phyloP scores from a whole-genome alignment of 2,797 vertebrate genomes.

The Pseudotriccus pelzelni region DNA sequence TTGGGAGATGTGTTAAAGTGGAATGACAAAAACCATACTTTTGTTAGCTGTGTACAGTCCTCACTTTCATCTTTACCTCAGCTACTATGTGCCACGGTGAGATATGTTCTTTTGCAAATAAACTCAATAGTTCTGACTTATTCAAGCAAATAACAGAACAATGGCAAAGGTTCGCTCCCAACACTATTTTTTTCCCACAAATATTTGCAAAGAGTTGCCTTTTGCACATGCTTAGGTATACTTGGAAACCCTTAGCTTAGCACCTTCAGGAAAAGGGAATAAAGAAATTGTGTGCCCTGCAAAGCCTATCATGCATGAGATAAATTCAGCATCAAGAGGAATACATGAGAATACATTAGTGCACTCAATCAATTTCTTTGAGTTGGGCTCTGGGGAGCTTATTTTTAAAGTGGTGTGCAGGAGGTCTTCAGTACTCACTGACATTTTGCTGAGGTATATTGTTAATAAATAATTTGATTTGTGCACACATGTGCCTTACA shows the following conservation, averaged over 20 bases:
- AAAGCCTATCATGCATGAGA: conserved; percentile 15
- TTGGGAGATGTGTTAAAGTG: background rate
- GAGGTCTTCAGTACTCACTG: background rate
- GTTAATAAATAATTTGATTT: conserved; percentile 65
- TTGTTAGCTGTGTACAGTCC: background rate
- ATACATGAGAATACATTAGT: conserved; percentile 18
- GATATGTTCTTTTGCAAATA: background rate
- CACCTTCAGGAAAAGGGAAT: background rate
- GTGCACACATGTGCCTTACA: conserved; percentile 33
- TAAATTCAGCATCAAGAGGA: conserved; percentile 12
- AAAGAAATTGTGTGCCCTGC: background rate
- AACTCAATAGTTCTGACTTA: background rate
- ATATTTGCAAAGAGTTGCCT: background rate
- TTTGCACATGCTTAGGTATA: background rate
- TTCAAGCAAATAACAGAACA: background rate
- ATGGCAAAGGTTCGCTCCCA: background rate
- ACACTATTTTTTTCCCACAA: background rate
- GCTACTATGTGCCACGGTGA: background rate
- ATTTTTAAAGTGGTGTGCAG: conserved; percentile 32
- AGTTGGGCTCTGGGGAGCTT: background rate
- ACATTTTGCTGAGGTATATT: conserved; percentile 41
- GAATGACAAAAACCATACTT: background rate
- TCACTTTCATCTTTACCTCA: background rate
- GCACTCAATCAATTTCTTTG: conserved; percentile 31
- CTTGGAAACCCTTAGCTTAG: background rate